Evolutionary conservation across 1,140 invertebrate genomes (phyloP), one percentile per base, ranked within the genome.

Genomic region (Saccostrea glomerata): DNA sequence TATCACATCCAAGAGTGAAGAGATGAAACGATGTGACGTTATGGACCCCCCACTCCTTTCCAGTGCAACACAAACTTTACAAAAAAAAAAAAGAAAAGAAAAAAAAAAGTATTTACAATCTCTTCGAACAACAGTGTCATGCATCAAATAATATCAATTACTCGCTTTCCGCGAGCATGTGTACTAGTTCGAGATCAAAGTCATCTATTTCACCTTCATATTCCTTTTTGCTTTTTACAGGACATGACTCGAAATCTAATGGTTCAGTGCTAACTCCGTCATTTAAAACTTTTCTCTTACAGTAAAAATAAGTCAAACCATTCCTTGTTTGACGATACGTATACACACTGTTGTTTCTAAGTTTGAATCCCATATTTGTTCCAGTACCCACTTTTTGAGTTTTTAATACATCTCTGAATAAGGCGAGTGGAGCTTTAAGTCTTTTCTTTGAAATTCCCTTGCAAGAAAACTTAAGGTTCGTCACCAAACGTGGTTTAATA

Each of bases 241-340:
- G 89, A 63, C 89, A 84, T 11, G 86, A 40, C n/a, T 47, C 66
- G 20, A 90, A 9, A 30, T 90, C 89, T 11, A 90, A 58, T 20
- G 85, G 89, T 23, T 36, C 73, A 4, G 89, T 90, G 47, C 63
- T 66, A 4, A 83, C n/a, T 13, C 85, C 87, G 60, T 90, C 89
- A 13, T 30, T 40, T 6, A 86, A 58, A 12, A 90, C 87, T 77
- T 85, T 85, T 23, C 86, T 55, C 36, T 90, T 90, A 40, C 89
- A 86, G 23, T 86, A 88, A 85, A 85, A 85, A 30, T 90, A 90
- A 13, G 77, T 84, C n/a, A 90, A 88, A 13, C 87, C 89, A 17
- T 25, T n/a, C 23, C 87, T 83, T 23, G 25, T n/a, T 84, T 90
- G 85, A 15, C 13, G 12, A 23, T 90, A 90, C 13, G 84, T 88